Evolutionary conservation across 2,888 invertebrate species (phyloP).

Genomic region (Teleogryllus oceanicus): DNA sequence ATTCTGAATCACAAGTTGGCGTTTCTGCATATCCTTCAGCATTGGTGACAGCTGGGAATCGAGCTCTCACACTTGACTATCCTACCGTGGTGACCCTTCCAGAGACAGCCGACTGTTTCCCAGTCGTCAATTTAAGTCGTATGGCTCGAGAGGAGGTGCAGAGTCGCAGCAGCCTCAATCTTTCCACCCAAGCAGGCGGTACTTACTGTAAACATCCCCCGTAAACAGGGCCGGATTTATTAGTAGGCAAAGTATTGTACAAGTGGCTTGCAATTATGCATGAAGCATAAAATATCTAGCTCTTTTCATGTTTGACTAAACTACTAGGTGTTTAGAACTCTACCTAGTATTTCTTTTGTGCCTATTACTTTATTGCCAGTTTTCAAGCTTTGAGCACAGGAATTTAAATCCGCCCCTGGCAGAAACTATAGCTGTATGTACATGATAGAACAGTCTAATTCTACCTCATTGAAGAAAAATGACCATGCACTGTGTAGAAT

Average conservation of each 20-base stretch:
- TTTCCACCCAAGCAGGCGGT: background rate
- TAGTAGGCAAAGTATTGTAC: background rate
- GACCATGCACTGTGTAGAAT: too few species aligned
- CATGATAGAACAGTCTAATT: too few species aligned
- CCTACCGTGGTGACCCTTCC: constrained; percentile 26
- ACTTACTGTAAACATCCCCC: background rate
- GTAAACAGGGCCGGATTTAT: background rate
- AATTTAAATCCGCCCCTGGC: too few species aligned
- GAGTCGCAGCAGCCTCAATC: constrained; percentile 18
- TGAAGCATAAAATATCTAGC: background rate
- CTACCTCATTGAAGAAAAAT: too few species aligned
- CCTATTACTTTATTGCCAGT: too few species aligned
- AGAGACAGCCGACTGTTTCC: constrained; percentile 12
- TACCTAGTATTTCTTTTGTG: too few species aligned
- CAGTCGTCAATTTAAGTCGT: background rate
- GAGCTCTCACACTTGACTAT: constrained; percentile 22
- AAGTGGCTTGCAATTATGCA: background rate
- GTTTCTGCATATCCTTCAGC: constrained; percentile 30
- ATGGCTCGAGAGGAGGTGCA: constrained; percentile 4
- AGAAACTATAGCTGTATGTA: too few species aligned
- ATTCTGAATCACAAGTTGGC: constrained; percentile 21
- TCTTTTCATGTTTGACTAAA: too few species aligned
- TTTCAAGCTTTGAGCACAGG: too few species aligned
- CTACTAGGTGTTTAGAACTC: too few species aligned
- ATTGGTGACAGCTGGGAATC: constrained; percentile 26